Conservation (phyloP, 2,888 invertebrate species). For the Notocelia uddmanniana region DNA sequence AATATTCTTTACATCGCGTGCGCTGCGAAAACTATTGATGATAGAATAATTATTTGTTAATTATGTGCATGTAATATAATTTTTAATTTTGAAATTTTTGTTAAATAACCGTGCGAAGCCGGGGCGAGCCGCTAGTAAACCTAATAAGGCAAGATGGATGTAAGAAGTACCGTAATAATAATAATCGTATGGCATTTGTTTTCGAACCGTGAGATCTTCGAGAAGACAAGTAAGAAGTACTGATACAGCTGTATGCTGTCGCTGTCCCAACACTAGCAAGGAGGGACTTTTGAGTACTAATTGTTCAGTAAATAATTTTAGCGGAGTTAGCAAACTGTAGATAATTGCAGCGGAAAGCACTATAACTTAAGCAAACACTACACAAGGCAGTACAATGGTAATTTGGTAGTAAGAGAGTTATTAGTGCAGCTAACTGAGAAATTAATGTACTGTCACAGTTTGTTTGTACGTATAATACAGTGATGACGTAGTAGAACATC, state of each 20-base stretch:
- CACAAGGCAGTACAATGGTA: not conserved
- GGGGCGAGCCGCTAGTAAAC: no score
- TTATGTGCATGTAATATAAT: no score
- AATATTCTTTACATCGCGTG: no score
- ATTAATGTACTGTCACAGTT: not conserved
- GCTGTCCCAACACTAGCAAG: conserved; percentile 9
- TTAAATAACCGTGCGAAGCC: no score
- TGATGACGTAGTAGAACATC: no score
- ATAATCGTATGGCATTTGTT: no score
- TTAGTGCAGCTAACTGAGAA: not conserved
- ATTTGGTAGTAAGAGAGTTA: not conserved
- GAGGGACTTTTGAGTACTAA: conserved; percentile 32
- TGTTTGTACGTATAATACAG: not conserved
- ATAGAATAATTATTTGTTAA: no score
- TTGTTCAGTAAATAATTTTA: conserved; percentile 34
- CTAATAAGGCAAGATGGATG: no score
- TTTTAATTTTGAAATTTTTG: no score
- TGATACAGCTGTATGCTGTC: not conserved
- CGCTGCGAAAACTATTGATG: no score
- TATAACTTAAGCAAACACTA: conserved; percentile 17
- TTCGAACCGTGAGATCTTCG: no score
- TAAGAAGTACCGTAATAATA: no score
- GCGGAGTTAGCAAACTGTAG: conserved; percentile 23
- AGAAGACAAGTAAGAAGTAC: not conserved
- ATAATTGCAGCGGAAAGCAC: conserved; percentile 28